Evolutionary conservation across 2,888 invertebrate species (phyloP).

Genomic region (Allophyes oxyacanthae): DNA sequence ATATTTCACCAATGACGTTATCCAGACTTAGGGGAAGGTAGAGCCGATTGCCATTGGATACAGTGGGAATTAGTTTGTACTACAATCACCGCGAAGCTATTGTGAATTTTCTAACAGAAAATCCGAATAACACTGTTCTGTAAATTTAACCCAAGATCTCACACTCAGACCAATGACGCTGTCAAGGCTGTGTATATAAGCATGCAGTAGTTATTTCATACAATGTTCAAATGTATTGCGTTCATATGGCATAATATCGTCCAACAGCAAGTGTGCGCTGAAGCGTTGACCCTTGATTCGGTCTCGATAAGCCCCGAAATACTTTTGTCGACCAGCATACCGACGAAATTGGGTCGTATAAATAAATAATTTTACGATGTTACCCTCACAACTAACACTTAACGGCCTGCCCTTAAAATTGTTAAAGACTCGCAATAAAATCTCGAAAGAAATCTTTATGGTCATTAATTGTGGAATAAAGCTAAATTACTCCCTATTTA

Average conservation of each 20-base stretch:
- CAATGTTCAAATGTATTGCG: conserved; percentile 9
- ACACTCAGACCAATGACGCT: too few relatives aligned
- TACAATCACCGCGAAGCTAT: too few relatives aligned
- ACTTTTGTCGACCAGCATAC: conserved; percentile 84
- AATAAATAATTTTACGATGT: conserved; percentile 86
- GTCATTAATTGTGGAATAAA: conserved; percentile 65
- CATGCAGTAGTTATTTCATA: too few relatives aligned
- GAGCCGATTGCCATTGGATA: too few relatives aligned
- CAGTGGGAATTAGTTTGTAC: too few relatives aligned
- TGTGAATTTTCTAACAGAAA: too few relatives aligned
- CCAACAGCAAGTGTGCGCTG: conserved; percentile 77
- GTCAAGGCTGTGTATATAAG: too few relatives aligned
- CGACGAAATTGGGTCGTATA: conserved; percentile 85
- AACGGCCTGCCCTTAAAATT: conserved; percentile 75
- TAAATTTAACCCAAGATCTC: too few relatives aligned
- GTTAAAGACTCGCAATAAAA: conserved; percentile 73
- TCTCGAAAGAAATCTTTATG: conserved; percentile 67
- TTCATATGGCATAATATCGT: conserved; percentile 63
- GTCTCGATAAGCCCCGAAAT: conserved; percentile 85
- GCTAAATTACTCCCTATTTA: conserved; percentile 57
- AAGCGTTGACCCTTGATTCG: conserved; percentile 85
- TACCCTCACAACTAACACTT: conserved; percentile 79
- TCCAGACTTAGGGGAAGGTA: too few relatives aligned
- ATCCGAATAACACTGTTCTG: too few relatives aligned
- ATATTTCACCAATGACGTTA: too few relatives aligned